These are phyloP conservation scores for Jaculus jaculus DNA, from an alignment of 2,113 vertebrate genomes.

Conservation along the genomic window DNA sequence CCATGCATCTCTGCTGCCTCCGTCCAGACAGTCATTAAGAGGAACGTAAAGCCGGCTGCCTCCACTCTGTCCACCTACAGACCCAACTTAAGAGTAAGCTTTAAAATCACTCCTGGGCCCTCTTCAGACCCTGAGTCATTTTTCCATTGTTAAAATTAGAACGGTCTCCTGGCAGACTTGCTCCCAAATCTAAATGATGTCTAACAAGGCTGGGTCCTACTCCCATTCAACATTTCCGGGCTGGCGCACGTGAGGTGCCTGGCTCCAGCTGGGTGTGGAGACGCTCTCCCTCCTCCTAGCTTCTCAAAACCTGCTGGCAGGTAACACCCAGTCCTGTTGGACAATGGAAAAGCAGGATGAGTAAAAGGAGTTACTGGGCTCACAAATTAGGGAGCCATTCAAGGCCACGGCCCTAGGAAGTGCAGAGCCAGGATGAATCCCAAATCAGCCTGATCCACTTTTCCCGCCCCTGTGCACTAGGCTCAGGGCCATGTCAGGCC, in stretches of 20 bases:
- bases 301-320: neutral
- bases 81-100: constrained; percentile 49
- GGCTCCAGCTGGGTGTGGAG: neutral
- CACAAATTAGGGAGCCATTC: neutral
- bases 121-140: constrained; percentile 70
- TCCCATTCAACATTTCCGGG: neutral
- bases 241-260: neutral
- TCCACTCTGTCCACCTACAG: constrained; percentile 42
- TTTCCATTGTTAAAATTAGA: constrained; percentile 58
- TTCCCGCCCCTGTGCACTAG: neutral
- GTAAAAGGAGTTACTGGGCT: neutral
- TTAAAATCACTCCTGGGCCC: constrained; percentile 46
- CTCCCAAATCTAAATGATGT: constrained; percentile 15
- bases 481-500: neutral
- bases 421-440: neutral
- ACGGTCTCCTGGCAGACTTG: constrained; percentile 10
- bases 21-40: constrained; percentile 45
- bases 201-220: neutral
- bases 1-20: neutral
- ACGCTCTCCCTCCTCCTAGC: neutral
- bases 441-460: neutral
- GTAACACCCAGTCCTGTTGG: neutral
- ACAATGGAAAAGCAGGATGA: neutral
- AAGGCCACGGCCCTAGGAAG: neutral
- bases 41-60: neutral